phyloP scores from a whole-genome alignment of 2,797 vertebrate species.

The Smutsia temminckii region DNA sequence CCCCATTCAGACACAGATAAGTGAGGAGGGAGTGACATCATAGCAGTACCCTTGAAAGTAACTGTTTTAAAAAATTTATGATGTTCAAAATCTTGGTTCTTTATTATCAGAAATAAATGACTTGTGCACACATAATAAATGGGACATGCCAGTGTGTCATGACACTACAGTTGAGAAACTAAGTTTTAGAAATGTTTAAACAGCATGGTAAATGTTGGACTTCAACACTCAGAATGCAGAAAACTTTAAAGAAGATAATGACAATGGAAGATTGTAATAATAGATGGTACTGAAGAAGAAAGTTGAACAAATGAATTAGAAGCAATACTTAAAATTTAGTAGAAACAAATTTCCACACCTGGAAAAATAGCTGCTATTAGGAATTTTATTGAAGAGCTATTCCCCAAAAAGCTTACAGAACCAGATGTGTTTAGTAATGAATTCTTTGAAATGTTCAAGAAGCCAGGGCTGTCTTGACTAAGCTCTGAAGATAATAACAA shows the following conservation, averaged over 20 bases:
- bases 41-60: background rate
- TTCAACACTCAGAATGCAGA: background rate
- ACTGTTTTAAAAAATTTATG: slow-evolving; percentile 15
- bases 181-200: background rate
- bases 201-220: background rate
- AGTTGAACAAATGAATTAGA: background rate
- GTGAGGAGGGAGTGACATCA: background rate
- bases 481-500: background rate
- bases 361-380: background rate
- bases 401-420: background rate
- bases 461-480: background rate
- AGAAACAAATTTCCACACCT: background rate
- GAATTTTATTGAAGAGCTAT: slow-evolving; percentile 19
- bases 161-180: background rate
- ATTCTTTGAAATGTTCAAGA: background rate
- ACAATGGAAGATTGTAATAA: background rate
- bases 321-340: background rate
- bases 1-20: background rate
- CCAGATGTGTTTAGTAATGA: background rate
- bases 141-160: background rate
- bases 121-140: background rate
- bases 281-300: background rate
- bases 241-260: background rate
- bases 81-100: background rate
- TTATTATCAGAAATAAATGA: background rate